These are phyloP conservation scores for Geotrypetes seraphini DNA, from an alignment of 2,797 vertebrate species.

Conservation along the genomic window DNA sequence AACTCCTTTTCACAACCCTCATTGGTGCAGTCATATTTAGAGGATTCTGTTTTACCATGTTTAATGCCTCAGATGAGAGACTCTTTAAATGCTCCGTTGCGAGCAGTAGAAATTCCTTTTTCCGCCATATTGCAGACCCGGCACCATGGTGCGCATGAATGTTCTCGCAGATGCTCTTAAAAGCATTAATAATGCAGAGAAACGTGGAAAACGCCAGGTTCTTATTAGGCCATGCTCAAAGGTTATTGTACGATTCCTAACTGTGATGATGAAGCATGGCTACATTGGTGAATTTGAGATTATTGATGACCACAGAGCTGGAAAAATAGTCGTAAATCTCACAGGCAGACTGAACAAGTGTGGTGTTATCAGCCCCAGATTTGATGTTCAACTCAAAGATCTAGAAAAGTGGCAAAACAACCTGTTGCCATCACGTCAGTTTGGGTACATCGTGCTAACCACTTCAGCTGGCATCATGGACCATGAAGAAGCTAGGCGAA, in stretches of 20 bases:
- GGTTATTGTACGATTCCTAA: constrained; percentile 71
- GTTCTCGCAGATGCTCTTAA: constrained; percentile 95
- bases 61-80: no score
- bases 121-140: no score
- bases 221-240: constrained; percentile 73
- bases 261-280: constrained; percentile 81
- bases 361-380: constrained; percentile 95
- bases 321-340: constrained; percentile 97
- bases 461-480: constrained; percentile 99
- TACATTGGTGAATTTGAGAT: constrained; percentile 72
- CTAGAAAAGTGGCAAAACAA: constrained; percentile 98
- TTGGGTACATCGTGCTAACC: constrained; percentile 95
- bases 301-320: constrained; percentile 81
- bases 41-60: no score
- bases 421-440: constrained; percentile 93
- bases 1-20: no score
- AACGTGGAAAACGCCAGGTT: no score
- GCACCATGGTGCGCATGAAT: constrained; percentile 98
- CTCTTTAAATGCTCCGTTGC: no score
- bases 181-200: no score
- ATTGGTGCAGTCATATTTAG: no score
- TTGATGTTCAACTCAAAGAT: constrained; percentile 96
- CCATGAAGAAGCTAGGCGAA: constrained; percentile 97
- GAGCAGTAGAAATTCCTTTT: no score
- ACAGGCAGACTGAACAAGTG: constrained; percentile 98